Conservation (phyloP, 2,797 vertebrate genomes). For the Linurgus olivaceus region DNA sequence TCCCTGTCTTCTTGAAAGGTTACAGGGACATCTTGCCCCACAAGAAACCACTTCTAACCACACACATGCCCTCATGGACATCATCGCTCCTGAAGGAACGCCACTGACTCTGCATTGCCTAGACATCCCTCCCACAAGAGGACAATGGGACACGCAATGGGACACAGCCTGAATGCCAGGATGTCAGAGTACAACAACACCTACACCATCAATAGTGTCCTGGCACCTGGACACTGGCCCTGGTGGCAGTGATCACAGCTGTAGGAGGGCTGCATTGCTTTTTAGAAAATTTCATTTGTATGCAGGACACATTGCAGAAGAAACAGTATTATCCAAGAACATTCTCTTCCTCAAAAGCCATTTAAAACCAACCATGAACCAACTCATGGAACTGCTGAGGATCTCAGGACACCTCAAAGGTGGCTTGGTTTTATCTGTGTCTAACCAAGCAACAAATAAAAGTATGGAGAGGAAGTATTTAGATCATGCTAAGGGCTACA, state of each 20-base stretch:
- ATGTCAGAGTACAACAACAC: background rate
- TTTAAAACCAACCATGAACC: background rate
- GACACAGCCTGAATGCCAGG: background rate
- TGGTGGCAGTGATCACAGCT: background rate
- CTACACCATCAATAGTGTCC: background rate
- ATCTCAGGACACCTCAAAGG: background rate
- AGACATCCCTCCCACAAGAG: background rate
- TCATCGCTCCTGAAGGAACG: accelerated
- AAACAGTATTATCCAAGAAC: background rate
- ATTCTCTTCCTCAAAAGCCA: background rate
- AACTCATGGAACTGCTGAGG: background rate
- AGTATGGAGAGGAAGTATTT: background rate
- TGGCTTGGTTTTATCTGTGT: background rate
- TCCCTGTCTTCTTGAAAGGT: background rate
- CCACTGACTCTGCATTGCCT: background rate
- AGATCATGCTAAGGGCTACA: background rate
- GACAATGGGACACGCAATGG: background rate
- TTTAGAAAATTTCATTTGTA: background rate
- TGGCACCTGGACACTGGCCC: background rate
- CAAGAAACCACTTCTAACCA: background rate
- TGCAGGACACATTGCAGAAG: background rate
- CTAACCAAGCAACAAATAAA: background rate
- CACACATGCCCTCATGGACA: background rate
- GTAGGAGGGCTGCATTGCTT: background rate
- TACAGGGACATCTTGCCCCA: background rate